Evolutionary conservation across 2,797 vertebrate genomes (phyloP).

Genomic region (Aphelocoma californica): DNA sequence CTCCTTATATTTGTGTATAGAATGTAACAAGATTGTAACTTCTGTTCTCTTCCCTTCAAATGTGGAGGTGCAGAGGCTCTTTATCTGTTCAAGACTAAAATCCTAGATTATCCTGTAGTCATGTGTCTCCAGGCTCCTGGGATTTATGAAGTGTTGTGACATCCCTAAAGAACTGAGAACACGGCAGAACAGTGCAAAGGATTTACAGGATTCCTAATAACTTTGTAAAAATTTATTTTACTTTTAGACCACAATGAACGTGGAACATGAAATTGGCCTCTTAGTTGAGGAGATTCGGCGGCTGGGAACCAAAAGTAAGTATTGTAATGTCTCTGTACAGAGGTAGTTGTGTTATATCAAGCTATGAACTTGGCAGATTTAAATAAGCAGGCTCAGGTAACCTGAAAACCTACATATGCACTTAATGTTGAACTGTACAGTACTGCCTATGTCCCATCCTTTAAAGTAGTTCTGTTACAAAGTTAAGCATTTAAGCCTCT

Average conservation of each 20-base stretch:
- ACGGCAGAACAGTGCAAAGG: accelerated
- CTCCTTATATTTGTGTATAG: background rate
- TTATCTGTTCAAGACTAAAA: background rate
- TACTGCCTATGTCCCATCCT: background rate
- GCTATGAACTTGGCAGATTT: background rate
- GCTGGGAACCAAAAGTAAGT: constrained; percentile 90
- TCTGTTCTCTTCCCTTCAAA: background rate
- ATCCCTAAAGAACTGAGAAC: background rate
- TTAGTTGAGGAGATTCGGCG: constrained; percentile 90
- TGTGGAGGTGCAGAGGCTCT: background rate
- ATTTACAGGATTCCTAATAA: background rate
- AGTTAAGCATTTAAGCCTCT: background rate
- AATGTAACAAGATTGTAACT: background rate
- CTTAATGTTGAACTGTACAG: background rate
- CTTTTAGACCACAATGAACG: constrained; percentile 83
- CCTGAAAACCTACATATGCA: background rate
- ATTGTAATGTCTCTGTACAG: background rate
- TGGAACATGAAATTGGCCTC: constrained; percentile 85
- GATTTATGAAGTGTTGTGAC: background rate
- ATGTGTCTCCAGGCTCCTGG: background rate
- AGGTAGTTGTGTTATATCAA: background rate
- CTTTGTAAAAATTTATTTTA: background rate
- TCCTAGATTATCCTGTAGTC: background rate
- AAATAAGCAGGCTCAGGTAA: background rate
- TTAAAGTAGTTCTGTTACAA: background rate